These are phyloP conservation scores for Calcarius lapponicus DNA, from an alignment of 2,797 vertebrate genomes.

Conservation along the genomic window DNA sequence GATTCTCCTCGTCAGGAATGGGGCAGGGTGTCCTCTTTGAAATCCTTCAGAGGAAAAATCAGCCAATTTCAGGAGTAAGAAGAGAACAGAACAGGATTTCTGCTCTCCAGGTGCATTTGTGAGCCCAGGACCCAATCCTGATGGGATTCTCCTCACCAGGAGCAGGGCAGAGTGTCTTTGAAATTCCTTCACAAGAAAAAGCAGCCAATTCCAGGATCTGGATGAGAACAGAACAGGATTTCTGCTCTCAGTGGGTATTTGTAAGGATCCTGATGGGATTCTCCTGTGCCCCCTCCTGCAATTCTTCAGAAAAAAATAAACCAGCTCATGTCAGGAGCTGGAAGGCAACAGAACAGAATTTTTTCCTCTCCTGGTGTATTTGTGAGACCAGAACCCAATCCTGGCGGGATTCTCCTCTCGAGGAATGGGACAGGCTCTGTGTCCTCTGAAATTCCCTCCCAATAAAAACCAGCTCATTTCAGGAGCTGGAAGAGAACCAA, in stretches of 20 bases:
- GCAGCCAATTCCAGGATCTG: background rate
- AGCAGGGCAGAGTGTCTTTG: background rate
- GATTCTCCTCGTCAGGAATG: background rate
- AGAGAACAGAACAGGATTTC: background rate
- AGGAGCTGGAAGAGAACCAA: background rate
- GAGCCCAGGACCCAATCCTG: background rate
- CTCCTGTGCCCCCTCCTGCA: too few species aligned
- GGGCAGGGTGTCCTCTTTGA: too few species aligned
- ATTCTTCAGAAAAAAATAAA: too few species aligned
- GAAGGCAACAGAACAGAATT: background rate
- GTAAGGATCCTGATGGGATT: background rate
- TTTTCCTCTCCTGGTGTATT: fast-evolving
- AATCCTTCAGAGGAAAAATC: background rate
- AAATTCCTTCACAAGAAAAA: background rate
- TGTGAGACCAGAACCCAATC: fast-evolving
- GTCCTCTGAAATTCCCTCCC: background rate
- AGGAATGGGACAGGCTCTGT: background rate
- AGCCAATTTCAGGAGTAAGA: fast-evolving
- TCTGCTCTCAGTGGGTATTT: background rate
- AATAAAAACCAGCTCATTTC: fast-evolving
- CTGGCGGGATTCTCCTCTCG: background rate
- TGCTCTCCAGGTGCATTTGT: fast-evolving
- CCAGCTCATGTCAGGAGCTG: background rate
- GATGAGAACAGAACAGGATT: too few species aligned
- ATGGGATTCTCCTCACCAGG: background rate